Conservation (phyloP, 2,888 invertebrate genomes). For the Protula sp. region DNA sequence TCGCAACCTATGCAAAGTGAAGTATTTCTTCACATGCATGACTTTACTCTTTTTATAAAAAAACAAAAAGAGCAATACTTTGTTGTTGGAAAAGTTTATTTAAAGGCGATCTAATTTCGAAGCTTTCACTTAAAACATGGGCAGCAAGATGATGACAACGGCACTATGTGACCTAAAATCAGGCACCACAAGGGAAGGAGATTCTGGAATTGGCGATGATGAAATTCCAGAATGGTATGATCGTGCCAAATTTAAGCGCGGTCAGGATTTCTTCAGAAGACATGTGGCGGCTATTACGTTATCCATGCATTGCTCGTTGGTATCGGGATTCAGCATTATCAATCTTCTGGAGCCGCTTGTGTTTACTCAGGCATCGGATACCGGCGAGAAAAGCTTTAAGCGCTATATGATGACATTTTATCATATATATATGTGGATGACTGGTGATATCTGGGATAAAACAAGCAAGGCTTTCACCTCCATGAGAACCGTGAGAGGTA, state of each 20-base stretch:
- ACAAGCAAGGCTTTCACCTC: constrained; percentile 52
- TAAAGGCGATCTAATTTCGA: neutral
- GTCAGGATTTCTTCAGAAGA: constrained; percentile 67
- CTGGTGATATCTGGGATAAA: constrained; percentile 60
- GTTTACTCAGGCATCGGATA: constrained; percentile 68
- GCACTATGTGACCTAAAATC: neutral
- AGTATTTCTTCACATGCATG: too few relatives aligned
- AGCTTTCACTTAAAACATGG: neutral
- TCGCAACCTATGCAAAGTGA: too few relatives aligned
- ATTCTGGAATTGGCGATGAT: neutral
- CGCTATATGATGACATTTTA: constrained; percentile 74
- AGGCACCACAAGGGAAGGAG: neutral
- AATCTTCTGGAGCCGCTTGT: constrained; percentile 68
- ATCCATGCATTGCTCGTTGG: constrained; percentile 70
- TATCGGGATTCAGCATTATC: constrained; percentile 70
- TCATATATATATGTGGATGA: constrained; percentile 76
- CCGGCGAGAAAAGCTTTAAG: constrained; percentile 64
- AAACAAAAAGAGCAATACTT: too few relatives aligned
- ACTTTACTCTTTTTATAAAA: too few relatives aligned
- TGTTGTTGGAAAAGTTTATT: too few relatives aligned
- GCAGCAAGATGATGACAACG: neutral
- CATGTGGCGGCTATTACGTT: constrained; percentile 68
- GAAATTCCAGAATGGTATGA: constrained; percentile 54
- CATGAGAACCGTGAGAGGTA: constrained; percentile 52
- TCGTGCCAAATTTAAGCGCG: constrained; percentile 56